These are phyloP conservation scores for Vombatus ursinus DNA, from an alignment of 2,113 vertebrate species.

Conservation along the genomic window DNA sequence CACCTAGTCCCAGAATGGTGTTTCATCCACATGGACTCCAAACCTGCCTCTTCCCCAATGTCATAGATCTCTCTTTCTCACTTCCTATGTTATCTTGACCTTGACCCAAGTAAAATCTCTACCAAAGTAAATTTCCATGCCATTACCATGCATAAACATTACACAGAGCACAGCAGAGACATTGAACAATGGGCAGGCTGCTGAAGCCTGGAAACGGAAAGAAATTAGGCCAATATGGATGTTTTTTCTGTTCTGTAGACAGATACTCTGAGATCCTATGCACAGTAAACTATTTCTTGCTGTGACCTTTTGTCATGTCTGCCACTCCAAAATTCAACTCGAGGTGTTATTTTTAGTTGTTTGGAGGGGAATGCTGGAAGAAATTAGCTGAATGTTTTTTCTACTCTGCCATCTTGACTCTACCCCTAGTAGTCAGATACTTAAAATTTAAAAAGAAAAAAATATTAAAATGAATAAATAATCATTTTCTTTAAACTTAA, in stretches of 20 bases:
- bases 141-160: not conserved
- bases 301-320: too few species aligned
- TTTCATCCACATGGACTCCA: not conserved
- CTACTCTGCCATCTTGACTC: not conserved
- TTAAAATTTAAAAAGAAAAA: not conserved
- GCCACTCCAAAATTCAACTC: not conserved
- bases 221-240: not conserved
- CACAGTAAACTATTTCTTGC: too few species aligned
- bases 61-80: not conserved
- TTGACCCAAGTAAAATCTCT: not conserved
- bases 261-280: too few species aligned
- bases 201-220: not conserved
- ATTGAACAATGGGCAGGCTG: not conserved
- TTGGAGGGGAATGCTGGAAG: not conserved
- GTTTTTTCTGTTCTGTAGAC: too few species aligned
- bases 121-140: not conserved
- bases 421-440: not conserved
- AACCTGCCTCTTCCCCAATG: not conserved
- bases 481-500: not conserved
- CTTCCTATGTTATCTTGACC: not conserved
- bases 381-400: not conserved
- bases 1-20: too few species aligned
- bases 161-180: not conserved
- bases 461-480: not conserved
- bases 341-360: not conserved